phyloP scores from a whole-genome alignment of 2,888 invertebrate genomes.

The Drosophila neutralis region DNA sequence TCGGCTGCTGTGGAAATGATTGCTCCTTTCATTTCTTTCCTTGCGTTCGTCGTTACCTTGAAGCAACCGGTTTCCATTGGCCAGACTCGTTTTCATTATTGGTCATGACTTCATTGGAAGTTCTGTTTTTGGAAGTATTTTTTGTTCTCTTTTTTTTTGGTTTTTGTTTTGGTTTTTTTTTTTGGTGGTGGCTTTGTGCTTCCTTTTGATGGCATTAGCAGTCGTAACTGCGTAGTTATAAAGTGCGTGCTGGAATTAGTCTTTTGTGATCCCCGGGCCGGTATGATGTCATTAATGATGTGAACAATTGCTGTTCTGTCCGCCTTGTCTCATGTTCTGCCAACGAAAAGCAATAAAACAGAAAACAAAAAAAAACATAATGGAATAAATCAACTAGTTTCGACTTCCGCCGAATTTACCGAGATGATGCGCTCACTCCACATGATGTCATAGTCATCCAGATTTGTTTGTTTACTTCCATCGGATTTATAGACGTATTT shows the following conservation, averaged over 20 bases:
- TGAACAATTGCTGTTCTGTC: conserved; percentile 1
- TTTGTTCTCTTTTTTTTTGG: neutral
- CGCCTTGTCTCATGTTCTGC: conserved; percentile 4
- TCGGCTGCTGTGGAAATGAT: conserved; percentile 13
- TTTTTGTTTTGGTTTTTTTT: conserved; percentile 2
- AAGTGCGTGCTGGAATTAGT: conserved; percentile 27
- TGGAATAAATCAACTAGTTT: conserved; percentile 15
- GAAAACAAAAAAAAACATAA: conserved; percentile 1
- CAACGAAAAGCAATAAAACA: neutral
- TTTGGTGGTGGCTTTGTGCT: conserved; percentile 3
- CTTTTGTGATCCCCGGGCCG: conserved; percentile 29
- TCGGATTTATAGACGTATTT: neutral
- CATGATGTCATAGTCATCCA: conserved; percentile 34
- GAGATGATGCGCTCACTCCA: conserved; percentile 16
- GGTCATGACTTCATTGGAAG: conserved; percentile 43
- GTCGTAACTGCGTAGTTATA: conserved; percentile 44
- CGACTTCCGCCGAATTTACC: conserved; percentile 14
- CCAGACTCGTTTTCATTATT: conserved; percentile 43
- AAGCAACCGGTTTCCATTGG: conserved; percentile 44
- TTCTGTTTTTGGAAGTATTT: conserved; percentile 19
- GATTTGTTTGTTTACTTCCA: conserved; percentile 7
- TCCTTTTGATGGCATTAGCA: conserved; percentile 12
- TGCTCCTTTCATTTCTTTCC: neutral
- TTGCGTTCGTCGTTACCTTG: conserved; percentile 15
- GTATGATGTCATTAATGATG: conserved; percentile 52